Conservation (phyloP, 2,888 invertebrate species). For the Plagodis dolabraria region DNA sequence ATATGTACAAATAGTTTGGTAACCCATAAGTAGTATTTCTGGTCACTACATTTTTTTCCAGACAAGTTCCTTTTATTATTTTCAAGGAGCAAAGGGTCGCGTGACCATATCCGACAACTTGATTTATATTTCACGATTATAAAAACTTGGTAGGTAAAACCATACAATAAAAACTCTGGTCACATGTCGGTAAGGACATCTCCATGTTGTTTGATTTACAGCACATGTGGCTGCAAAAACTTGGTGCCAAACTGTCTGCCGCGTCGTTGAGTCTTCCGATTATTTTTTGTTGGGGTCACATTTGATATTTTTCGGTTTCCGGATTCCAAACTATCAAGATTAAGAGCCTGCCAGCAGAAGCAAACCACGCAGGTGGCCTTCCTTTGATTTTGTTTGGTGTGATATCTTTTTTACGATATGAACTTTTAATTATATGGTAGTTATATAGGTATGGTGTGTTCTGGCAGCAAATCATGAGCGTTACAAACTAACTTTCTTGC, state of each 20-base stretch:
- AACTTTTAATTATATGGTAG: too few species aligned
- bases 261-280: not conserved
- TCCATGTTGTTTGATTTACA: conserved; percentile 44
- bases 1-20: too few species aligned
- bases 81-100: conserved; percentile 39
- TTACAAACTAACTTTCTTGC: too few species aligned
- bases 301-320: conserved; percentile 34
- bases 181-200: conserved; percentile 31
- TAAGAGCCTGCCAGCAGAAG: too few species aligned
- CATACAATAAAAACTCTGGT: conserved; percentile 38
- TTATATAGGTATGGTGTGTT: too few species aligned
- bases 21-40: too few species aligned
- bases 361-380: too few species aligned
- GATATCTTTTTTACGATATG: too few species aligned
- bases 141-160: not conserved
- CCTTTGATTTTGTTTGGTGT: too few species aligned
- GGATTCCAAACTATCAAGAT: conserved; percentile 14
- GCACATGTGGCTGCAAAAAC: conserved; percentile 54
- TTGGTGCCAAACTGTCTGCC: conserved; percentile 72
- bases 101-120: conserved; percentile 66
- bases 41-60: conserved; percentile 11
- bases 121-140: conserved; percentile 63
- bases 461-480: too few species aligned
- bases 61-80: conserved; percentile 12
- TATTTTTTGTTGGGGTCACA: conserved; percentile 32